These are phyloP conservation scores for Microctenopoma stevenorrisi DNA, from an alignment of 2,797 vertebrate genomes.

Conservation along the genomic window DNA sequence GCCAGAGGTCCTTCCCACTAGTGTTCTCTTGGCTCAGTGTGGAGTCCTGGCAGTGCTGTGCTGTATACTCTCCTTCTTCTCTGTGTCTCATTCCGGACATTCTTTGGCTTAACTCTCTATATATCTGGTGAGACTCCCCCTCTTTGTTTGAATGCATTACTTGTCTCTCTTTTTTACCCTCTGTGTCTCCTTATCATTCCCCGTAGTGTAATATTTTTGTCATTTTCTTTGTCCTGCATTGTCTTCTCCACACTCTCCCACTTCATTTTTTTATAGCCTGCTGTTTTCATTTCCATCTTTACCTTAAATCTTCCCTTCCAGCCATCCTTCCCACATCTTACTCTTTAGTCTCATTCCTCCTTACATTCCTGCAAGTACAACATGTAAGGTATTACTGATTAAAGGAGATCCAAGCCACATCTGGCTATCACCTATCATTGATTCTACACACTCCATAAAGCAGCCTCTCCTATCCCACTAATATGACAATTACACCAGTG, in stretches of 20 bases:
- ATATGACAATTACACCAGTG: slow-evolving; percentile 61
- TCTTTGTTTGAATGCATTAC: slow-evolving; percentile 55
- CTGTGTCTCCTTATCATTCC: slow-evolving; percentile 51
- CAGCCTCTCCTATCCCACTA: slow-evolving; percentile 50
- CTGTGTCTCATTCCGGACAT: slow-evolving; percentile 67
- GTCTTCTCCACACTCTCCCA: slow-evolving; percentile 34
- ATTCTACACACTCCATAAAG: slow-evolving; percentile 70
- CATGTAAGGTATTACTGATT: slow-evolving; percentile 45
- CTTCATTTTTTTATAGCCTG: slow-evolving; percentile 10
- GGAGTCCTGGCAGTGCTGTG: slow-evolving; percentile 58
- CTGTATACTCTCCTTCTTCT: slow-evolving; percentile 49
- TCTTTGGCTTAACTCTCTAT: slow-evolving; percentile 69
- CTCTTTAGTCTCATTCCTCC: slow-evolving; percentile 33
- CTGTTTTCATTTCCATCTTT: slow-evolving; percentile 40
- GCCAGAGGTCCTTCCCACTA: slow-evolving; percentile 49
- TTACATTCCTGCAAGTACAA: slow-evolving; percentile 21
- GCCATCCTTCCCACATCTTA: slow-evolving; percentile 10
- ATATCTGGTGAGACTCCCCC: slow-evolving; percentile 63
- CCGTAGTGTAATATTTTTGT: slow-evolving; percentile 54
- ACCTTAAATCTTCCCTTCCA: slow-evolving; percentile 33
- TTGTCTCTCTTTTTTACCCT: slow-evolving; percentile 63
- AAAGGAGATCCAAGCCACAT: slow-evolving; percentile 50
- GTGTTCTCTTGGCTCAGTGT: slow-evolving; percentile 52
- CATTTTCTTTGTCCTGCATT: slow-evolving; percentile 41
- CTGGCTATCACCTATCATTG: slow-evolving; percentile 63